Conservation (phyloP, 2,113 vertebrate genomes). For the Pterocles gutturalis region DNA sequence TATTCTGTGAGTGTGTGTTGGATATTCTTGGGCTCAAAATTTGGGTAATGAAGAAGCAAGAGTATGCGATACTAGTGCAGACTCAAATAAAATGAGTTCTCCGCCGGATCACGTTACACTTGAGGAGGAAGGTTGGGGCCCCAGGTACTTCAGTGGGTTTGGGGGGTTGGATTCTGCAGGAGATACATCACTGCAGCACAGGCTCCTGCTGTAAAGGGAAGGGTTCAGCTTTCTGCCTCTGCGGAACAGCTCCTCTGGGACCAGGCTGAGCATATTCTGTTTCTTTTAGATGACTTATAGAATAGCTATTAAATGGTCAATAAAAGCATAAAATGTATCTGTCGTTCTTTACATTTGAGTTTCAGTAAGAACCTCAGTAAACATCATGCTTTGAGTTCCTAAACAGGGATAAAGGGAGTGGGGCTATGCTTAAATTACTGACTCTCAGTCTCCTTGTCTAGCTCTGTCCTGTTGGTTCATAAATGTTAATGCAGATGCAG, state of each 20-base stretch:
- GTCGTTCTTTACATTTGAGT: neutral
- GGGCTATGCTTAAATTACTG: neutral
- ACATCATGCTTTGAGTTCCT: neutral
- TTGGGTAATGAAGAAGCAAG: neutral
- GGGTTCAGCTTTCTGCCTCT: neutral
- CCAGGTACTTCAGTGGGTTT: neutral
- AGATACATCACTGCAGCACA: neutral
- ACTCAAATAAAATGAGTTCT: neutral
- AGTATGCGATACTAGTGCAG: neutral
- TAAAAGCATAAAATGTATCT: neutral
- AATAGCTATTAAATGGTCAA: neutral
- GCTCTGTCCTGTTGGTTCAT: neutral
- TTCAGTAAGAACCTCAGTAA: neutral
- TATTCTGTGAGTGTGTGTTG: neutral
- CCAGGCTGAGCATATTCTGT: neutral
- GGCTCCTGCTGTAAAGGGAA: neutral
- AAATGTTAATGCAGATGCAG: neutral
- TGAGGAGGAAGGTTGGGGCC: neutral
- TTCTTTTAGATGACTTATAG: neutral
- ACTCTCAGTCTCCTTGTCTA: neutral
- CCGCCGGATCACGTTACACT: neutral
- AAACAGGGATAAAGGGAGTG: neutral
- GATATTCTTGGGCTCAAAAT: neutral
- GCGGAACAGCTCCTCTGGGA: neutral
- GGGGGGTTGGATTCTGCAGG: accelerated